phyloP scores from a whole-genome alignment of 2,797 vertebrate genomes.

The Lutjanus argentimaculatus region DNA sequence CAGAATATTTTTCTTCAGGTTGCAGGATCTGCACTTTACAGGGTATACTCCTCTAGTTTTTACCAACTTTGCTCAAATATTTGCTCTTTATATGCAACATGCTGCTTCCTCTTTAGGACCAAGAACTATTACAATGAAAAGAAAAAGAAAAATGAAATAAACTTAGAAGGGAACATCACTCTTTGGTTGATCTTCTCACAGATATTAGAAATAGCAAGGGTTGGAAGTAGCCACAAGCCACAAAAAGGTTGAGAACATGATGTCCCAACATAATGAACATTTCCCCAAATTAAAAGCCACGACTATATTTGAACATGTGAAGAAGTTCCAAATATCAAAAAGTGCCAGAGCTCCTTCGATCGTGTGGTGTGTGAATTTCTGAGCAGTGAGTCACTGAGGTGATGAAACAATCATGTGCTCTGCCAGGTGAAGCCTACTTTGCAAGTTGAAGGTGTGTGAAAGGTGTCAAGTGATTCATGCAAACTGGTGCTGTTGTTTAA shows the following conservation, averaged over 20 bases:
- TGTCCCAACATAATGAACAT: background rate
- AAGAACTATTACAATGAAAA: background rate
- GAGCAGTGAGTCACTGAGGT: conserved; percentile 68
- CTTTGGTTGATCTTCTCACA: background rate
- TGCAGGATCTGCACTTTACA: too few relatives aligned
- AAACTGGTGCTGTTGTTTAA: conserved; percentile 21
- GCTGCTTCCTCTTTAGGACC: conserved; percentile 3
- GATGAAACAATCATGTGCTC: conserved; percentile 65
- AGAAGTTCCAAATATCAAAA: background rate
- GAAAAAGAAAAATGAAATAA: background rate
- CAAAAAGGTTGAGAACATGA: background rate
- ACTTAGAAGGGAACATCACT: background rate
- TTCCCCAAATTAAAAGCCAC: background rate
- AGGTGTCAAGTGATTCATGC: conserved; percentile 74
- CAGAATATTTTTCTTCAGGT: too few relatives aligned
- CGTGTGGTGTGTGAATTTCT: conserved; percentile 19
- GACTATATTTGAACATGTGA: background rate
- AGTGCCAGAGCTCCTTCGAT: background rate
- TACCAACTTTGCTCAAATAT: background rate
- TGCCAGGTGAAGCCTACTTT: conserved; percentile 35
- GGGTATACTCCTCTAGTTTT: background rate
- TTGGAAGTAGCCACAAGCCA: background rate
- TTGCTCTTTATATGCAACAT: background rate
- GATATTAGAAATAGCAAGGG: background rate
- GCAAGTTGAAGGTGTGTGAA: conserved; percentile 70